Evolutionary conservation across 2,888 invertebrate genomes (phyloP).

Genomic region (Troglohyphantes excavatus): DNA sequence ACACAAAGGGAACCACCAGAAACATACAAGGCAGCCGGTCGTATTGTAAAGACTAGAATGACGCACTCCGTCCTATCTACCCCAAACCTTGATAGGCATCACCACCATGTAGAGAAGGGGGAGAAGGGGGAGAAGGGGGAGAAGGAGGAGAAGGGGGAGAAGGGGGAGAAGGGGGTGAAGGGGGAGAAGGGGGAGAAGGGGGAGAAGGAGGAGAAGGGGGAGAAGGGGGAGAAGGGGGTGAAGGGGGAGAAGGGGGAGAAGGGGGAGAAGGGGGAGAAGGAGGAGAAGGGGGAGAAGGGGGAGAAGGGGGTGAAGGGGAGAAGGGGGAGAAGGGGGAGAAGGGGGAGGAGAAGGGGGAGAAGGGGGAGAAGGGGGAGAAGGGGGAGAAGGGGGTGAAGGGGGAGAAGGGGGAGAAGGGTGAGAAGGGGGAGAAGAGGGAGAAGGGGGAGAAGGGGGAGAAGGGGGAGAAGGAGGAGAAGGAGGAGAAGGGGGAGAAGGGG

Average conservation of each 20-base stretch:
- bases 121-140: background rate
- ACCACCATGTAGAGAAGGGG: too few relatives aligned
- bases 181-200: background rate
- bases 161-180: too few relatives aligned
- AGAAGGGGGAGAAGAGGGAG: background rate
- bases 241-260: background rate
- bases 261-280: background rate
- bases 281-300: background rate
- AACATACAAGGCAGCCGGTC: background rate
- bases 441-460: too few relatives aligned
- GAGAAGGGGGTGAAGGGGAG: too few relatives aligned
- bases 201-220: background rate
- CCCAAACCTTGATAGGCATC: too few relatives aligned
- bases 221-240: too few relatives aligned
- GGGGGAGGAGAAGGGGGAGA: background rate
- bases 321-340: background rate
- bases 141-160: background rate
- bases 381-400: too few relatives aligned
- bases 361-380: too few relatives aligned
- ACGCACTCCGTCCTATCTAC: background rate
- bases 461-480: too few relatives aligned
- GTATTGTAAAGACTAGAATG: background rate
- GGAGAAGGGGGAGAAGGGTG: background rate
- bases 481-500: too few relatives aligned
- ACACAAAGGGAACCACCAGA: background rate